Percentiles rank a stretch among this genome's conserved stretches.
phyloP scores from a whole-genome alignment of 2,113 vertebrate genomes.

The Nibea coibor region DNA sequence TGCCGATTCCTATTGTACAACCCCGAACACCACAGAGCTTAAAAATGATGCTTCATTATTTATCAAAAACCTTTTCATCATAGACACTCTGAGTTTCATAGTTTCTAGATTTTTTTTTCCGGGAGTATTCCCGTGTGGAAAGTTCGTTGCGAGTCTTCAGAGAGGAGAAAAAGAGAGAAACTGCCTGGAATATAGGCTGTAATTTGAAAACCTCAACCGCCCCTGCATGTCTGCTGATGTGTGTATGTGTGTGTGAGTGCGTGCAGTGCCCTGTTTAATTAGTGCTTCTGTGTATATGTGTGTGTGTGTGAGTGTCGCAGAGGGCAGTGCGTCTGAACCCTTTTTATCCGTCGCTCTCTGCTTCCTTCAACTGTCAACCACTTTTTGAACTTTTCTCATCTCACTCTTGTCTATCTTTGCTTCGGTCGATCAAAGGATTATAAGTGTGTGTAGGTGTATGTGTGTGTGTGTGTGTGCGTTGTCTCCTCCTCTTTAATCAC shows the following conservation, averaged over 20 bases:
- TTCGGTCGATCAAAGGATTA: conserved; percentile 38
- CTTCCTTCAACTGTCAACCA: conserved; percentile 6
- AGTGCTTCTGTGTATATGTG: conserved; percentile 34
- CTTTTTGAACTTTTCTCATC: conserved; percentile 26
- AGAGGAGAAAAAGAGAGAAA: conserved; percentile 46
- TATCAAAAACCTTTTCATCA: background rate
- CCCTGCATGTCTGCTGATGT: conserved; percentile 61
- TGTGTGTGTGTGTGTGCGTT: conserved; percentile 5
- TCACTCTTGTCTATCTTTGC: conserved; percentile 8
- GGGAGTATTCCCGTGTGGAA: conserved; percentile 19
- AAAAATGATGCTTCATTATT: background rate
- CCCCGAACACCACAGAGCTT: background rate
- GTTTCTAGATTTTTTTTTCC: conserved; percentile 7
- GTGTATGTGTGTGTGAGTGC: conserved; percentile 14
- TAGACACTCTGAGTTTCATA: background rate
- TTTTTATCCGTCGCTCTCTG: conserved; percentile 23
- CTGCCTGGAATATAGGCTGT: conserved; percentile 66
- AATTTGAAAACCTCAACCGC: conserved; percentile 79
- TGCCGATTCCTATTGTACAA: background rate
- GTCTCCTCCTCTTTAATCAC: conserved; percentile 56
- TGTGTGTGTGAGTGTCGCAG: conserved; percentile 48
- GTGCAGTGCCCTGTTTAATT: conserved; percentile 58
- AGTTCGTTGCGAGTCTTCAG: conserved; percentile 30
- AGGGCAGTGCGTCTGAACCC: conserved; percentile 50
- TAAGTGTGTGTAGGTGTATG: conserved; percentile 22